Base-by-base conservation (phyloP, 1,140 invertebrate species). In the Cotesia typhae region DNA sequence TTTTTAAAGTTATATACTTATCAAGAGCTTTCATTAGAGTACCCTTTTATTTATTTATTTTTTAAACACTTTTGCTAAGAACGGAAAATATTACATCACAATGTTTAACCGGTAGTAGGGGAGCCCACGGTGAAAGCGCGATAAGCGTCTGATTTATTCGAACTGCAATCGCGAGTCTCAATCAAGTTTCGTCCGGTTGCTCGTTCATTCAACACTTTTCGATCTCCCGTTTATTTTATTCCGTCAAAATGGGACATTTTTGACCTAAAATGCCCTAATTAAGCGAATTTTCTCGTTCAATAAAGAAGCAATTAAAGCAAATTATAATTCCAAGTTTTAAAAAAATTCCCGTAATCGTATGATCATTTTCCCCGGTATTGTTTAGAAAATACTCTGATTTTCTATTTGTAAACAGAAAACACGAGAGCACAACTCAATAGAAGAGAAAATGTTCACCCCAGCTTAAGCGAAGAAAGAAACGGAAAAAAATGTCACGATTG, bases 121-220 rank as follows among this genome's bases (percentile, higher is more conserved):
- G 35, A 59, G 47, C 36, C 52, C 1, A 81, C 80, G 84, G 84
- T 87, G 84, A 87, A 86, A 86, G 84, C 83, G 81, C 84, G 85
- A 87, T 87, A 86, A 86, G 84, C 84, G 2, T 84, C 79, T 80
- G 79, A 84, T 83, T 84, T 84, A 82, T 83, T 82, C 77, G 78
- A 78, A 78, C 78, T 77, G 83, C 81, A 79, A 79, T 77, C 81
- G 76, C 41, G 38, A 59, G 60, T 38, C 35, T 35, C 38, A 81
- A 78, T 81, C 82, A 79, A 83, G 81, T 78, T 47, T 71, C 75
- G 71, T 75, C 74, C 68, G 72, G 61, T 75, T 74, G 67, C 79
- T 80, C 77, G 77, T 81, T 81, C 80, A 75, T 59, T 59, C 20
- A 59, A 28, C 28, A 28, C 28, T 59, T 59, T 20, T 9, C 12